Base-by-base conservation (phyloP, 2,113 vertebrate species). In the Heterocephalus glaber region DNA sequence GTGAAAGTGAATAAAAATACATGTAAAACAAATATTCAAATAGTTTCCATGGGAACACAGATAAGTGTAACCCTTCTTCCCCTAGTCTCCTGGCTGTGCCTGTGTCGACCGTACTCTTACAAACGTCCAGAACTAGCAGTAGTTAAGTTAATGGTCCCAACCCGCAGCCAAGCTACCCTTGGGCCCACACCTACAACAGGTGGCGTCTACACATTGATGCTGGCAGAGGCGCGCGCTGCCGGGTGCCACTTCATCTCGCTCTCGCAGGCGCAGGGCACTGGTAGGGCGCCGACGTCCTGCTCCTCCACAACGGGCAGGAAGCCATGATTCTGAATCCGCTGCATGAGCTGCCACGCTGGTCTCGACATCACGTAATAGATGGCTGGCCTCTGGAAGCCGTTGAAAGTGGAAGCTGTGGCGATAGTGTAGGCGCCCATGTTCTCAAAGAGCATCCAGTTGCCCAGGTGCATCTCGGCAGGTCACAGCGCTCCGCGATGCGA, bases 31-130 rank as follows among this genome's bases (percentile, higher is more conserved):
- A 98, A 99, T 99, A 99, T 98, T 98, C 98, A 99, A 99, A n/a
- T n/a, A 98, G 99, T 99, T 99, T 99, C 99, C 99, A 99, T 99
- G 99, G 99, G 99, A 99, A 99, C 99, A 99, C 99, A 98, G 98
- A 98, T 98, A 98, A 99, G 98, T 99, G 99, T n/a, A n/a, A 99
- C 99, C 99, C 98, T 97, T 99, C n/a, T n/a, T n/a, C n/a, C n/a
- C n/a, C 98, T 98, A 99, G 98, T 97, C 95, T 97, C 98, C 35
- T 98, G 96, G 98, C 97, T 98, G 98, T 97, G 96, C n/a, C 98
- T 97, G 98, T 97, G 94, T 98, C 95, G 97, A 94, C 97, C 92
- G 98, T 98, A 98, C 93, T 87, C 77, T 95, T 97, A 94, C 96
- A 98, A 96, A 19, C 92, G 94, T 94, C 98, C 80, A 95, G 97